A percentile compares a stretch with the other conserved stretches of the same genome.
Evolutionary conservation across 2,797 vertebrate species (phyloP).

Genomic region (Podarcis siculus): DNA sequence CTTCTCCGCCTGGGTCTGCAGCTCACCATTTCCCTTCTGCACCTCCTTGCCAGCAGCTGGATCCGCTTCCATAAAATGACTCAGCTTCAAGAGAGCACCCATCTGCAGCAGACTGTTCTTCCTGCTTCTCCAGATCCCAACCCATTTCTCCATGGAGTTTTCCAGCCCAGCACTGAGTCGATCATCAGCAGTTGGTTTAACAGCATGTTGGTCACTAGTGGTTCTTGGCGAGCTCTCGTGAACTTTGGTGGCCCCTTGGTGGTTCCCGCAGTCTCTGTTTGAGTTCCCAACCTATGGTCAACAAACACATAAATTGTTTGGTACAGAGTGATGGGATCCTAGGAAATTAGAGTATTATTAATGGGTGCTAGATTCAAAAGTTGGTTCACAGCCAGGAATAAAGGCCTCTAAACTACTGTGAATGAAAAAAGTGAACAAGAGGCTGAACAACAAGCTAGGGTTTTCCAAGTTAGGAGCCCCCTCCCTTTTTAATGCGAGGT

Average conservation of each 20-base stretch:
- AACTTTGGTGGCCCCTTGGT: neutral
- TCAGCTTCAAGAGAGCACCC: neutral
- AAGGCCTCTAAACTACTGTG: neutral
- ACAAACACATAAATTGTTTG: neutral
- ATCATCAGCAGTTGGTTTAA: neutral
- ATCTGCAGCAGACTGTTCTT: slow-evolving; percentile 14
- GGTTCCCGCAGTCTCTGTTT: neutral
- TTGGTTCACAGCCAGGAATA: neutral
- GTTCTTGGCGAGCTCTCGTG: neutral
- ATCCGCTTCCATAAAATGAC: slow-evolving; percentile 20
- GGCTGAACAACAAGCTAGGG: neutral
- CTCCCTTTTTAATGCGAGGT: neutral
- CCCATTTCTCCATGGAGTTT: slow-evolving; percentile 22
- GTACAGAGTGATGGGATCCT: neutral
- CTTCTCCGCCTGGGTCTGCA: slow-evolving; percentile 33
- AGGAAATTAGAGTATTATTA: neutral
- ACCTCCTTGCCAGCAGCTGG: accelerated
- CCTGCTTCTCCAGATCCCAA: slow-evolving; percentile 25
- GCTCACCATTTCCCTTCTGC: accelerated
- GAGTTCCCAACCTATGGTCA: slow-evolving; percentile 1
- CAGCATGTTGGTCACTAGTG: neutral
- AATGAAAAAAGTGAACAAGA: neutral
- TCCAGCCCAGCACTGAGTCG: neutral
- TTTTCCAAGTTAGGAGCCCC: too few species aligned
- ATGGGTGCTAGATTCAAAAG: neutral